phyloP scores from a whole-genome alignment of 1,140 invertebrate genomes.

The Triops longicaudatus region DNA sequence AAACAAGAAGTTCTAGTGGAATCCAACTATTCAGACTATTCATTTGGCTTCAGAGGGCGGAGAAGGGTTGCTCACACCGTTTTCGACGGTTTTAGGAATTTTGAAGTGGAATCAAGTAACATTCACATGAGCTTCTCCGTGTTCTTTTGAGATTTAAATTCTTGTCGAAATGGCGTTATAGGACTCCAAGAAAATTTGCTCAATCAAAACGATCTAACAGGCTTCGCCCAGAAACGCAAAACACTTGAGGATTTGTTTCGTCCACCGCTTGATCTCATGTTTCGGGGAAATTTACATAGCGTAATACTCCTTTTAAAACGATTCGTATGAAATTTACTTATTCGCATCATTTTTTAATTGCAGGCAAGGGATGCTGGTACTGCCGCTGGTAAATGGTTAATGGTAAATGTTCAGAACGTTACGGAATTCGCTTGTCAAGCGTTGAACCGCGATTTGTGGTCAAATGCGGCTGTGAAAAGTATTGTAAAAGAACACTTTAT shows the following conservation, averaged over 20 bases:
- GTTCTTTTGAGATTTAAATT: conserved; percentile 14
- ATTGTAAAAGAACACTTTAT: conserved; percentile 62
- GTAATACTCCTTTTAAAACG: conserved; percentile 36
- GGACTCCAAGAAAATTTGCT: conserved; percentile 41
- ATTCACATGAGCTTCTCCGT: conserved; percentile 2
- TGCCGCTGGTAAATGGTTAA: conserved; percentile 56
- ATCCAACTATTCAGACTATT: conserved; percentile 35
- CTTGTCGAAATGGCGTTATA: conserved; percentile 32
- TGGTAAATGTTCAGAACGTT: conserved; percentile 69
- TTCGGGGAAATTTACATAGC: conserved; percentile 53
- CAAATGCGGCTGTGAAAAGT: conserved; percentile 52
- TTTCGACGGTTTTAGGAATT: conserved; percentile 58
- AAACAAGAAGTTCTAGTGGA: conserved; percentile 51
- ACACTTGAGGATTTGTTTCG: conserved; percentile 65
- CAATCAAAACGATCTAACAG: conserved; percentile 37
- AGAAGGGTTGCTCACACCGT: conserved; percentile 45
- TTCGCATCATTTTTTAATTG: conserved; percentile 20
- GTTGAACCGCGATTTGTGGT: conserved; percentile 70
- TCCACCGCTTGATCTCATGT: conserved; percentile 63
- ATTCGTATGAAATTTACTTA: not conserved
- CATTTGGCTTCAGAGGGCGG: conserved; percentile 40
- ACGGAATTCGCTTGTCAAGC: conserved; percentile 63
- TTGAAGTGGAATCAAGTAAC: conserved; percentile 54
- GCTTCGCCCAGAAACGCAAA: conserved; percentile 42
- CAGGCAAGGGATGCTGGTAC: conserved; percentile 54